Evolutionary conservation across 2,113 vertebrate species (phyloP), one percentile per base, ranked within the genome.

Genomic region (Sceloporus undulatus): DNA sequence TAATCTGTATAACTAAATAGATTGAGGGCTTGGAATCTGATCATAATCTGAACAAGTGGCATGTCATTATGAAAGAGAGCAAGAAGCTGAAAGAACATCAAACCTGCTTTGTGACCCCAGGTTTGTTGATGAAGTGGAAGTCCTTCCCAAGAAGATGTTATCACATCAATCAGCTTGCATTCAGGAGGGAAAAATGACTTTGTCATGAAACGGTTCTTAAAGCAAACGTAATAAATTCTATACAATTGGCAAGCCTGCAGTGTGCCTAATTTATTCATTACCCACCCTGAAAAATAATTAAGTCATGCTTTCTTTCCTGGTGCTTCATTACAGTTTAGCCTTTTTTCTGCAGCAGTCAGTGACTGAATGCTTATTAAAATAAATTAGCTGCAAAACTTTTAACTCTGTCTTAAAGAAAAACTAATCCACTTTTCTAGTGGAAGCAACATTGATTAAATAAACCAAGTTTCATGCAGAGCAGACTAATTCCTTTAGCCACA

Each of bases 251-350:
- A 95, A 96, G 87, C 96, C 94, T 92, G 90, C 91, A 96, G 96
- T 95, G 90, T 97, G 91, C 96, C 94, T 98, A 96, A 97, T 98
- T 97, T 97, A 98, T 98, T 98, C 97, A 97, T 97, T 97, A 97
- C 95, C 93, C 95, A 96, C 93, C 90, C 90, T 96, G 95, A 96
- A 97, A 97, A 97, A 97, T 97, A 98, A 97, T 97, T 97, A 96
- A 96, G 92, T 96, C 92, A 96, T 96, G 95, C 95, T 95, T 97
- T 97, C 92, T 95, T 97, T 95, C 93, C 89, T 91, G 75, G 92
- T 95, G 96, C 95, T 97, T 96, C 93, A 96, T 95, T 96, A 95
- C 92, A 94, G 92, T 94, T 95, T 96, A 96, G 93, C 90, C 94
- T 96, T 96, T 88, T 96, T 95, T 94, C 94, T 93, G 89, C 93